Percentiles rank a stretch among this genome's conserved stretches.
Evolutionary conservation across 2,797 vertebrate species (phyloP).

Genomic region (Thunnus albacares): DNA sequence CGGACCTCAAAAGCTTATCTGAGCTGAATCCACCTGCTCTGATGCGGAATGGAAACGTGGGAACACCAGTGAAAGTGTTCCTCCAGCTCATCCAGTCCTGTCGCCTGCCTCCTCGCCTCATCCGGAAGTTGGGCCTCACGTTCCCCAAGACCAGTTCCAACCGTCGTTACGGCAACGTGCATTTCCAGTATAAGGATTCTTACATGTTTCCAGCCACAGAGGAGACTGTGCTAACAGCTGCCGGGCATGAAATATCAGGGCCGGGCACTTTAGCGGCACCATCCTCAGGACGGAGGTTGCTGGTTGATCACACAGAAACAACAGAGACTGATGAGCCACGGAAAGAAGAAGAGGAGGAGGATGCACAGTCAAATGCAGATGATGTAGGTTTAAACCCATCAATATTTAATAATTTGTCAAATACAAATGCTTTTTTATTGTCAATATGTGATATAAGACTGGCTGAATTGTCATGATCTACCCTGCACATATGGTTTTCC

Average conservation of each 20-base stretch:
- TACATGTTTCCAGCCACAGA: slow-evolving; percentile 76
- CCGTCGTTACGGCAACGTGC: slow-evolving; percentile 93
- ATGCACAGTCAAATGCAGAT: slow-evolving; percentile 84
- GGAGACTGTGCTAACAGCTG: slow-evolving; percentile 90
- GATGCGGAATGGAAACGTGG: slow-evolving; percentile 95
- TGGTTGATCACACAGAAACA: slow-evolving; percentile 29
- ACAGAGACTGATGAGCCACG: slow-evolving; percentile 62
- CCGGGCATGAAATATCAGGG: slow-evolving; percentile 87
- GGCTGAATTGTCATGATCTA: not conserved
- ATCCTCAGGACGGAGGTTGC: not conserved
- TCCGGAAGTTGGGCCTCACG: slow-evolving; percentile 91
- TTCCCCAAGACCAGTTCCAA: slow-evolving; percentile 91
- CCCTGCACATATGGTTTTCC: not conserved
- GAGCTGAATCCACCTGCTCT: slow-evolving; percentile 94
- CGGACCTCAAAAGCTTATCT: slow-evolving; percentile 87
- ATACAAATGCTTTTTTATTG: not conserved
- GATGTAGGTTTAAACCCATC: slow-evolving; percentile 86
- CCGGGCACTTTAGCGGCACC: slow-evolving; percentile 59
- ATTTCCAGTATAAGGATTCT: slow-evolving; percentile 88
- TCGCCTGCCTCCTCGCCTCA: slow-evolving; percentile 91
- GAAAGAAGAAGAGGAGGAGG: slow-evolving; percentile 74
- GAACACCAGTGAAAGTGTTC: slow-evolving; percentile 91
- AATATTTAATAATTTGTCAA: not conserved
- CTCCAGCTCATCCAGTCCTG: slow-evolving; percentile 94
- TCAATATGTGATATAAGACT: not conserved